Conservation (phyloP, 30 jellyfish, hydroid and myxozoan species). For the Hydractinia echinata region DNA sequence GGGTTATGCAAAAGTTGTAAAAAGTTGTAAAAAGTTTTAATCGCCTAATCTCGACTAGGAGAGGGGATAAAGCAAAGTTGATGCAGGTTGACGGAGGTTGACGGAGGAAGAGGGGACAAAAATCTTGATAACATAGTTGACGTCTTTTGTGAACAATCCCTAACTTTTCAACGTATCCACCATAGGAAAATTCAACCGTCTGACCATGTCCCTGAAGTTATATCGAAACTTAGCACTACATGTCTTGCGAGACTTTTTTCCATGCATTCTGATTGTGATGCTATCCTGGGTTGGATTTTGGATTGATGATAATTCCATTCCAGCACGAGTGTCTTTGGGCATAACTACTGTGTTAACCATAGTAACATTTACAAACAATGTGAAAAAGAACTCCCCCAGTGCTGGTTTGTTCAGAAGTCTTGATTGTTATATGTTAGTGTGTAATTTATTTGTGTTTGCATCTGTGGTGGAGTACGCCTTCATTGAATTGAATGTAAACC, state of each 20-base stretch:
- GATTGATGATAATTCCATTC: conserved; percentile 38
- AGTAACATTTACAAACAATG: conserved; percentile 30
- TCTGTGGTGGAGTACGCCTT: conserved; percentile 35
- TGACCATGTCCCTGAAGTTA: conserved; percentile 22
- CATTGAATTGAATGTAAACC: conserved; percentile 1
- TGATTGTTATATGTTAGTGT: conserved; percentile 27
- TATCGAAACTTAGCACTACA: conserved; percentile 25
- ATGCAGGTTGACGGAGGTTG: too few relatives aligned
- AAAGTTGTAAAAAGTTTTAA: too few relatives aligned
- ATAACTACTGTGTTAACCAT: conserved; percentile 46
- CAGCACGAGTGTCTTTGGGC: conserved; percentile 50
- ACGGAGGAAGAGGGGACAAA: too few relatives aligned
- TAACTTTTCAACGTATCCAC: not conserved
- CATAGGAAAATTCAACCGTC: conserved; percentile 16
- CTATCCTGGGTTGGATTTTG: conserved; percentile 48
- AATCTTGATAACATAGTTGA: too few relatives aligned
- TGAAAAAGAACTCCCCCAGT: conserved; percentile 8
- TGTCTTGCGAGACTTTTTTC: conserved; percentile 42
- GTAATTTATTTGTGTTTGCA: conserved; percentile 40
- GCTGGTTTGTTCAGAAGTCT: conserved; percentile 33
- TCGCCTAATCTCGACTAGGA: too few relatives aligned
- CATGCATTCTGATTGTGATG: conserved; percentile 33
- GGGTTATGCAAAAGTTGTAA: too few relatives aligned
- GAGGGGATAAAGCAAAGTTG: too few relatives aligned
- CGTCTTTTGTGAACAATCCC: not conserved